Evolutionary conservation across 2,113 vertebrate genomes (phyloP), one percentile per base, ranked within the genome.

Genomic region (Lophius piscatorius): DNA sequence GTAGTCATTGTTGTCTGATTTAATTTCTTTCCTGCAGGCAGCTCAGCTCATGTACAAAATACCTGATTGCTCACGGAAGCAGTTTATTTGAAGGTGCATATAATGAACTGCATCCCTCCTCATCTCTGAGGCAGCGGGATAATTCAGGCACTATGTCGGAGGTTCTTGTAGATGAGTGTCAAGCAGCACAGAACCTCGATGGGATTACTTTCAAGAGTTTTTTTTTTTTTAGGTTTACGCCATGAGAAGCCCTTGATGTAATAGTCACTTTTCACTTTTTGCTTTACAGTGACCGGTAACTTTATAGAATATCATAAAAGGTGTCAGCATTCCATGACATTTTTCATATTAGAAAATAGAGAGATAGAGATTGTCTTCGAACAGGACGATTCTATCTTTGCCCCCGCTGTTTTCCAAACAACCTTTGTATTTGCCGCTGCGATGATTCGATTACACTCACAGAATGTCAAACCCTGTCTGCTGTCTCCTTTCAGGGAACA

Each of bases 91-190:
- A 45, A 59, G 34, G 36, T 2, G 11, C 26, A 4, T 22, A 8
- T 59, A 35, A 63, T 63, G 42, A 62, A 33, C 26, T 50, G 34
- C 17, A 42, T 26, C 49, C 42, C 34, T 5, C 39, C 21, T 54
- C 46, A 47, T n/a, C 51, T 38, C 39, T 20, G 35, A 36, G 21
- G 48, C n/a, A 22, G n/a, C 34, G 14, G 49, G 52, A 42, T 67
- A 36, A 46, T 54, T 52, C 31, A 26, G 55, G 50, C 36, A 65
- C 18, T 57, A 22, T 58, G 41, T 71, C 49, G 12, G 50, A 57
- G 69, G 42, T 55, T 29, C 34, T 60, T 48, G 18, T 76, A 34
- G 57, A 70, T 63, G 61, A 65, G 8, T 64, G 74, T 75, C 69
- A 54, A 44, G 63, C 13, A 39, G 26, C 70, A 24, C 35, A 63